These are phyloP conservation scores for Eueremaeus valkanovi DNA, from an alignment of 2,888 invertebrate genomes.

Conservation along the genomic window DNA sequence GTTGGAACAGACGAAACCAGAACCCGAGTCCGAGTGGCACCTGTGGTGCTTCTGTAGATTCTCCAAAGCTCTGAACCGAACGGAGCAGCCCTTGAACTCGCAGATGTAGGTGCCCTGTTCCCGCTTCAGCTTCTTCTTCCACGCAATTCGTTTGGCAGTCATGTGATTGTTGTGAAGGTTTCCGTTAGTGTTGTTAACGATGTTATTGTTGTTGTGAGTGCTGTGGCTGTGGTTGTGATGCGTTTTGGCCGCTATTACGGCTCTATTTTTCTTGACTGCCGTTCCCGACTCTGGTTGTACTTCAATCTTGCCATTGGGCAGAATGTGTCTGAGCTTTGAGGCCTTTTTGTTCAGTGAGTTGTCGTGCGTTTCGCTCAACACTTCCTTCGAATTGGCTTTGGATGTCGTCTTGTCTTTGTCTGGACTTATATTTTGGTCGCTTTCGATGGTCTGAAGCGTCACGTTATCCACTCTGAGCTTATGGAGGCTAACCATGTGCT, in stretches of 20 bases:
- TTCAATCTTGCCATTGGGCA: conserved; percentile 9
- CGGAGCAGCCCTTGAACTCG: conserved; percentile 58
- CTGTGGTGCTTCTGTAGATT: conserved; percentile 64
- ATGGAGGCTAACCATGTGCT: conserved; percentile 51
- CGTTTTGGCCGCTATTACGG: conserved; percentile 5
- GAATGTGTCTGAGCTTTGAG: background rate
- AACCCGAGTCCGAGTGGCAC: conserved; percentile 57
- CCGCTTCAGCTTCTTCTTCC: conserved; percentile 43
- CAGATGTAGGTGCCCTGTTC: conserved; percentile 52
- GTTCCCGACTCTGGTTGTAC: conserved; percentile 23
- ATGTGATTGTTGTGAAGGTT: conserved; percentile 8
- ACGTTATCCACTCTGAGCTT: conserved; percentile 39
- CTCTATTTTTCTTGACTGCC: conserved; percentile 21
- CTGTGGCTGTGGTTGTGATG: background rate
- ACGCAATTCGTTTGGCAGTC: conserved; percentile 43
- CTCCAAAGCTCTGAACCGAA: conserved; percentile 59
- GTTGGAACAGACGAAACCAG: conserved; percentile 62
- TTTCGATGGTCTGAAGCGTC: conserved; percentile 33
- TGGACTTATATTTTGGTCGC: conserved; percentile 22
- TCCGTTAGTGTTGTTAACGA: background rate
- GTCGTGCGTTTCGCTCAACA: conserved; percentile 8
- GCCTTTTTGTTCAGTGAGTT: conserved; percentile 15
- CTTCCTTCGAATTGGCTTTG: background rate
- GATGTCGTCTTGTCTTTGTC: background rate
- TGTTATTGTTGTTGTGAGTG: background rate